Percentiles rank a stretch among this genome's conserved stretches.
Conservation (phyloP, 2,113 vertebrate species). For the Corythornis madagascariensis region DNA sequence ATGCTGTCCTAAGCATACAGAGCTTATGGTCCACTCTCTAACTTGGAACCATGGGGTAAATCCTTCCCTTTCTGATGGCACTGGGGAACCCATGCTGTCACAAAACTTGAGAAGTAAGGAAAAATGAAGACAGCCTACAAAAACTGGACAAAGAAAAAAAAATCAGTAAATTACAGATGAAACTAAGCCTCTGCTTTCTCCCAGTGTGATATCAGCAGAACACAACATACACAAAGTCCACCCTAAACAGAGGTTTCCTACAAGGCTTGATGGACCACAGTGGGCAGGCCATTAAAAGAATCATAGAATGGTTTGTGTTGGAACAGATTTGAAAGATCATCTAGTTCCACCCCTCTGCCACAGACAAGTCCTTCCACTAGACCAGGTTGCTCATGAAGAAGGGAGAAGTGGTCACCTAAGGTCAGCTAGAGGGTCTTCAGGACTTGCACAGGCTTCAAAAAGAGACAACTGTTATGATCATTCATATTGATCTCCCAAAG, state of each 20-base stretch:
- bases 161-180: background rate
- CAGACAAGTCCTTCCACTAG: background rate
- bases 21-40: background rate
- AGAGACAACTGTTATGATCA: background rate
- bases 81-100: background rate
- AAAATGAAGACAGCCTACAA: background rate
- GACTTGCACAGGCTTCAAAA: background rate
- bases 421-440: background rate
- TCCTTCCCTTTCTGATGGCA: background rate
- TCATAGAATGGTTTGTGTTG: background rate
- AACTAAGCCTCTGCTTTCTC: background rate
- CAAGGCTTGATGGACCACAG: background rate
- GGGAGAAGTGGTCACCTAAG: background rate
- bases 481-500: background rate
- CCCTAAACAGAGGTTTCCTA: background rate
- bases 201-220: background rate
- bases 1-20: background rate
- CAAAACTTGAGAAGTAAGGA: background rate
- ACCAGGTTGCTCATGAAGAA: background rate
- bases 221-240: background rate
- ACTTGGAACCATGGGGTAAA: fast-evolving
- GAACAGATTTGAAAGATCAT: background rate
- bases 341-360: too few species aligned
- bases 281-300: background rate
- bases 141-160: background rate